Evolutionary conservation across 2,797 vertebrate genomes (phyloP), one percentile per base, ranked within the genome.

Genomic region (Anabacerthia variegaticeps): DNA sequence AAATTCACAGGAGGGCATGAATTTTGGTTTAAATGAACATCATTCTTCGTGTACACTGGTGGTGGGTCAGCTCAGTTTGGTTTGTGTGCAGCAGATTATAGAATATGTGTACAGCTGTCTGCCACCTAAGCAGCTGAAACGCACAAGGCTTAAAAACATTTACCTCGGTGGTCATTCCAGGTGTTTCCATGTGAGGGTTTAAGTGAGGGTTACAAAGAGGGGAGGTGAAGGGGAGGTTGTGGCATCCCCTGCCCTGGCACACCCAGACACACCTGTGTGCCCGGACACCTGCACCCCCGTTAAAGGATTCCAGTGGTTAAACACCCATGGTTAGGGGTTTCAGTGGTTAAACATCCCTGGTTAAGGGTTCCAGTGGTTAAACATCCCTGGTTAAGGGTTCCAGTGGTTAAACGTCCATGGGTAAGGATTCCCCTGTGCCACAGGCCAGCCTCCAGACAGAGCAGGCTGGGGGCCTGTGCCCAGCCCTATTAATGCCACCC

Each of bases 361-460:
- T 5, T n/a, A 3, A 8, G 19, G 18, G 4, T 26, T 10, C 48
- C 34, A 10, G 1, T 7, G 37, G 76, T 7, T 2, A 2, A 39
- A 20, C 12, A 3, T 5, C n/a, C 59, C 8, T 0, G 46, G 8
- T 3, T 34, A 6, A 3, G 7, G 19, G 4, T 5, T 3, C 21
- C 6, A 14, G 43, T 43, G 43, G 43, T 19, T 43, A 43, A 43
- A 43, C 43, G 19, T 19, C 18, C 43, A 9, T 0, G 46, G 74
- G 4, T n/a, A 3, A 8, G 19, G 18, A 4, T 37, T 3, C 21
- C 6, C 10, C 54, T 3, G 24, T 14, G 48, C 46, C 12, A 14
- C 65, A 63, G 48, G 44, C 30, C 22, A 5, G 43, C 66, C 19
- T 4, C 37, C 56, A 77, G 46, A 13, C 0, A 0, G 11, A n/a